Evolutionary conservation across 2,797 vertebrate genomes (phyloP).

Genomic region (Notoglanidium macrostoma): DNA sequence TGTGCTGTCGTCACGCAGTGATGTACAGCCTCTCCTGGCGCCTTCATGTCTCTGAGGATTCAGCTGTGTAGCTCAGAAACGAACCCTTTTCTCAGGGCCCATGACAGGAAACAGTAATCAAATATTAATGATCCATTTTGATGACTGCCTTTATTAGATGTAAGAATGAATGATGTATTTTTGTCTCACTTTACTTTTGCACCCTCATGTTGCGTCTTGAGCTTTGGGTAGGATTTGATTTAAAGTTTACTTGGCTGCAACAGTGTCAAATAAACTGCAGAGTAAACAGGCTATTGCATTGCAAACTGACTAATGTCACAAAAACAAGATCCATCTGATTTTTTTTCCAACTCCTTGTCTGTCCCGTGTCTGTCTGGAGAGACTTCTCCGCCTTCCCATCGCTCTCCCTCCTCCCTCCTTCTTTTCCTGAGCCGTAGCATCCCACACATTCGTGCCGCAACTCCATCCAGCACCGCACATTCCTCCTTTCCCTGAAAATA

Average conservation of each 20-base stretch:
- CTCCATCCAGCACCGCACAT: slow-evolving; percentile 61
- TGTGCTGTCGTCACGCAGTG: not conserved
- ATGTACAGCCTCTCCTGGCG: not conserved
- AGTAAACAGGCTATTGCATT: not conserved
- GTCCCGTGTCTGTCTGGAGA: slow-evolving; percentile 37
- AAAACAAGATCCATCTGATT: not conserved
- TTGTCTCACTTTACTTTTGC: not conserved
- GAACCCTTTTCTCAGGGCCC: not conserved
- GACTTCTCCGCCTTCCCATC: slow-evolving; percentile 60
- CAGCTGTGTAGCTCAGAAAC: not conserved
- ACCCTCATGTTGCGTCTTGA: not conserved
- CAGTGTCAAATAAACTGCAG: not conserved
- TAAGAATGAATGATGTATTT: not conserved
- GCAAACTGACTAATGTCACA: not conserved
- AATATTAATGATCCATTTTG: not conserved
- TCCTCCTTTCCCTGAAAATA: slow-evolving; percentile 41
- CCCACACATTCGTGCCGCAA: slow-evolving; percentile 62
- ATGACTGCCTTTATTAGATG: not conserved
- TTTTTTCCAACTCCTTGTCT: not conserved
- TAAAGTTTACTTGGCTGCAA: not conserved
- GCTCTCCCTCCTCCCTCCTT: slow-evolving; percentile 48
- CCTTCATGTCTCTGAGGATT: not conserved
- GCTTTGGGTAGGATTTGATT: not conserved
- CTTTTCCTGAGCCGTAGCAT: slow-evolving; percentile 37
- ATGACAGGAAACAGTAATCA: not conserved